Percentiles rank a stretch among this genome's conserved stretches.
phyloP scores from a whole-genome alignment of 2,113 vertebrate genomes.

The Periophthalmus modestus region DNA sequence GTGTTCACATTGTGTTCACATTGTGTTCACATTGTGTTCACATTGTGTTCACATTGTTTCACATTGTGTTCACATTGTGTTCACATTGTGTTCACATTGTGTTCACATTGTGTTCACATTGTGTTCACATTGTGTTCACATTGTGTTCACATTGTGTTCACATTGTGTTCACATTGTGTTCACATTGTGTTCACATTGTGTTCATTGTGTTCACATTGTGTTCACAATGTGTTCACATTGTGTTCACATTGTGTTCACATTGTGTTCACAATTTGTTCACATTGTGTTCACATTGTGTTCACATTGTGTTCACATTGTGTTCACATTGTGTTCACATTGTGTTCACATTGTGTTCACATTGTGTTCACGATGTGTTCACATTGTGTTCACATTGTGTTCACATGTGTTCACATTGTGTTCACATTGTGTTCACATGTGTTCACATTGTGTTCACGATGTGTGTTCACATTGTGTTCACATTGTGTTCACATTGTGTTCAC shows the following conservation, averaged over 20 bases:
- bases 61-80: background rate
- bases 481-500: background rate
- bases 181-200: background rate
- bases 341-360: background rate
- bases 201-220: background rate
- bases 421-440: too few relatives aligned
- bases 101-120: too few relatives aligned
- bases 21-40: background rate
- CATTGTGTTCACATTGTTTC: background rate
- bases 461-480: background rate
- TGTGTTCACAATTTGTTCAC: too few relatives aligned
- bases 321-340: background rate
- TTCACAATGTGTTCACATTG: background rate
- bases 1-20: background rate
- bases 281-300: background rate
- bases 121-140: too few relatives aligned
- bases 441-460: background rate
- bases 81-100: background rate
- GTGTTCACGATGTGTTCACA: background rate
- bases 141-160: background rate
- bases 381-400: background rate
- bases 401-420: too few relatives aligned
- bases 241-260: too few relatives aligned
- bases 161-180: background rate
- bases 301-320: background rate